Evolutionary conservation across 2,797 vertebrate species (phyloP).

Genomic region (Phoeniculus purpureus): DNA sequence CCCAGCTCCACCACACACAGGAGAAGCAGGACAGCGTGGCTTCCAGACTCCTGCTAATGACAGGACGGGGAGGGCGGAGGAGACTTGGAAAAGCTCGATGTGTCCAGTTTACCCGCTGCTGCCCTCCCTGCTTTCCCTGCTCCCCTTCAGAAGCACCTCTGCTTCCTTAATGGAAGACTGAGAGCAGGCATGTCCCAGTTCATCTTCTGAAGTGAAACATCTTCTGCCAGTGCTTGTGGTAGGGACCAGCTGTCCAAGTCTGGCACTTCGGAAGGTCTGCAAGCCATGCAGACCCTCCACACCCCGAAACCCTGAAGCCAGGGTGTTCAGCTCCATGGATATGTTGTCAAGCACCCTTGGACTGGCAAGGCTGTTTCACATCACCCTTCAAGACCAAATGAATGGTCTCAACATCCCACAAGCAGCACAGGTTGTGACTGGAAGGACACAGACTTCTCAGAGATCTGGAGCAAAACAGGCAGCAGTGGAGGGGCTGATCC

Average conservation of each 20-base stretch:
- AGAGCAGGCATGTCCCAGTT: neutral
- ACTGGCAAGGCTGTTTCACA: neutral
- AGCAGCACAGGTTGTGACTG: neutral
- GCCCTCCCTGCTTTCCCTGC: neutral
- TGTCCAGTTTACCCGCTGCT: neutral
- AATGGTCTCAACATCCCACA: neutral
- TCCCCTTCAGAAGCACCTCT: neutral
- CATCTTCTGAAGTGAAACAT: neutral
- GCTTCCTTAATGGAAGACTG: neutral
- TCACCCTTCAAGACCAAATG: neutral
- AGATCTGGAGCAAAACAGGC: neutral
- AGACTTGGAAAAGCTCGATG: neutral
- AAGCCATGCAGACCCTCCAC: neutral
- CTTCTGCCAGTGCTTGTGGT: neutral
- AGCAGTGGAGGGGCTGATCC: accelerated
- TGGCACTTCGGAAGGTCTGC: neutral
- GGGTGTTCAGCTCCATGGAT: neutral
- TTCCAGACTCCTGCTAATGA: neutral
- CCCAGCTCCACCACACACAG: neutral
- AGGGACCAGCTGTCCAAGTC: neutral
- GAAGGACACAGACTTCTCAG: neutral
- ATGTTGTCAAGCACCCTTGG: accelerated
- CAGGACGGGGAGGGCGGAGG: neutral
- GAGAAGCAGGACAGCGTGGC: constrained; percentile 41
- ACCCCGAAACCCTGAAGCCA: neutral